Percentiles rank a stretch among this genome's conserved stretches.
These are phyloP conservation scores for Salticus scenicus DNA, from an alignment of 2,888 invertebrate species.

Conservation along the genomic window DNA sequence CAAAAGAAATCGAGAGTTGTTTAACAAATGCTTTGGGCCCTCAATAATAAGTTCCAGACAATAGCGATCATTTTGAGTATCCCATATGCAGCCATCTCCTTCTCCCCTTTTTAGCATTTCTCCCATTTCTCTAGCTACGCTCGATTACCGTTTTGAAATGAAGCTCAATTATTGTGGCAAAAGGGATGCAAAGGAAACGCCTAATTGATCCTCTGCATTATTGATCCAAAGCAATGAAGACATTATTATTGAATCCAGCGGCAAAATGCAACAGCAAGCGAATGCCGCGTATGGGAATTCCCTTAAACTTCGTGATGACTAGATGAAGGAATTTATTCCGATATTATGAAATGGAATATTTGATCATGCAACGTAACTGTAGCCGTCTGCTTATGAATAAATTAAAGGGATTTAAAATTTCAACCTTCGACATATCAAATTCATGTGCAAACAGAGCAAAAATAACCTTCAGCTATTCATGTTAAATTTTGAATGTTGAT, in stretches of 20 bases:
- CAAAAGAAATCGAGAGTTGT: background rate
- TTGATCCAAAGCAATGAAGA: constrained; percentile 20
- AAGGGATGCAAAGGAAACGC: constrained; percentile 12
- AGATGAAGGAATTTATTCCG: background rate
- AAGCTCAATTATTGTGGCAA: constrained; percentile 11
- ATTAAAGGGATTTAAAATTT: too few relatives aligned
- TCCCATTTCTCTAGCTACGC: background rate
- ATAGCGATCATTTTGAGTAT: background rate
- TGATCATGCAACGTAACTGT: background rate
- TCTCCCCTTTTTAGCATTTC: background rate
- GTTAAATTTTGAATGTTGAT: too few relatives aligned
- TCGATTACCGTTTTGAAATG: constrained; percentile 14
- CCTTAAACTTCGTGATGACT: background rate
- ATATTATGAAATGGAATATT: background rate
- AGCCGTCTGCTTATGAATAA: background rate
- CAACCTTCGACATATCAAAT: too few relatives aligned
- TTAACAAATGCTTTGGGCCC: background rate
- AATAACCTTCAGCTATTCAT: too few relatives aligned
- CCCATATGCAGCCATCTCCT: background rate
- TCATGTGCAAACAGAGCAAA: too few relatives aligned
- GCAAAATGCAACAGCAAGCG: constrained; percentile 1
- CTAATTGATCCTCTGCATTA: constrained; percentile 25
- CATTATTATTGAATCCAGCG: background rate
- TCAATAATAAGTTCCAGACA: background rate
- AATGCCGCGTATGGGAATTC: background rate